Percentiles rank a stretch among this genome's conserved stretches.
Conservation (phyloP, 2,113 vertebrate species). For the Macquaria australasica region DNA sequence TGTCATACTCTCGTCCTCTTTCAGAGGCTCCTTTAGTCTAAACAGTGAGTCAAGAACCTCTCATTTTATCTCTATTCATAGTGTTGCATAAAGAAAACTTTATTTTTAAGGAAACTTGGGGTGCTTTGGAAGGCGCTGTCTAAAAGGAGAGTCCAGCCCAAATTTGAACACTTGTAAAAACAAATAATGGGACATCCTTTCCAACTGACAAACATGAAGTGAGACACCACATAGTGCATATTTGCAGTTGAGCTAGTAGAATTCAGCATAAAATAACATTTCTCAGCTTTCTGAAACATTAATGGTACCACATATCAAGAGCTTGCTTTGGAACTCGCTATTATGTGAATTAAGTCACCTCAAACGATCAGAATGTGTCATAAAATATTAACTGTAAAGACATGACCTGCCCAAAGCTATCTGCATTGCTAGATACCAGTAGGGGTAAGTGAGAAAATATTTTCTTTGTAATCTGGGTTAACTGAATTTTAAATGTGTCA, state of each 20-base stretch:
- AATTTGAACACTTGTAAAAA: slow-evolving; percentile 3
- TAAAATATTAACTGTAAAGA: not conserved
- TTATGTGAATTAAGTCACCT: not conserved
- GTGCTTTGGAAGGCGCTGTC: not conserved
- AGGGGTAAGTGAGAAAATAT: not conserved
- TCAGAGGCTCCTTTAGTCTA: slow-evolving; percentile 37
- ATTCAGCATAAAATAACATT: slow-evolving; percentile 9
- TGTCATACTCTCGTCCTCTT: slow-evolving; percentile 32
- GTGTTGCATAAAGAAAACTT: slow-evolving; percentile 9
- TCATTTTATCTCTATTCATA: slow-evolving; percentile 39
- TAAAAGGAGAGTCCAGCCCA: not conserved
- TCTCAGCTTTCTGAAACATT: not conserved
- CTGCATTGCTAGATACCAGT: not conserved
- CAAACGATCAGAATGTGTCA: not conserved
- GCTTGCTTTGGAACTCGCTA: not conserved
- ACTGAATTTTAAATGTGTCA: not conserved
- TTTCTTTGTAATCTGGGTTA: not conserved
- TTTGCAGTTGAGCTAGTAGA: not conserved
- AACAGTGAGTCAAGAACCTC: slow-evolving; percentile 50
- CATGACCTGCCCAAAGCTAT: not conserved
- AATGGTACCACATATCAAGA: slow-evolving; percentile 1
- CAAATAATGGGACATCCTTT: not conserved
- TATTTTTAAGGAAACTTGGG: slow-evolving; percentile 9
- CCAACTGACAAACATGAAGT: not conserved
- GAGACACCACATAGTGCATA: not conserved